Base-by-base conservation (phyloP, 2,113 vertebrate species). In the Forbesichthys papilliferus region DNA sequence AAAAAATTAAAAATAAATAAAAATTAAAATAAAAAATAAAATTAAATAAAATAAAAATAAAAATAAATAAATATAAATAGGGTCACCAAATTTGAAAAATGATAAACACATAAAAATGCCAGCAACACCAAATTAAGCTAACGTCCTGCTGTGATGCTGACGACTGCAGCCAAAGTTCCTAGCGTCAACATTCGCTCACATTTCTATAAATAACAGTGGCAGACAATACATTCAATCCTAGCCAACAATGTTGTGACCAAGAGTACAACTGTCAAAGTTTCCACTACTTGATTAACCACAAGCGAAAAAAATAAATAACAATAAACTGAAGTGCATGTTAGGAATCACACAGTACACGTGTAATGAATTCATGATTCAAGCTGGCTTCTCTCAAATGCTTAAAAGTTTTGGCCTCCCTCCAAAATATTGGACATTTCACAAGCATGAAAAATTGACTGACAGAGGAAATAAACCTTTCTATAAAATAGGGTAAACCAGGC, bases 181-280 rank as follows among this genome's bases (percentile, higher is more conserved):
- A 71, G 68, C 64, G 71, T 79, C 69, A 74, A 71, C 76, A 14
- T 34, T 71, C 77, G 48, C 64, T 81, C 16, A 16, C 64, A 81
- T 71, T 64, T 69, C 10, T 55, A 53, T 64, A 79, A 77, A 84
- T 77, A 75, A 62, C 12, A 71, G 36, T 49, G 52, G 46, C 36
- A 55, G 63, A 60, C 71, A 71, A 61, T 78, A 27, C 53, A 47
- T 54, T 58, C 20, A 60, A 52, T 33, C 54, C 57, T 9, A 53
- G 55, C 57, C 67, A 69, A 46, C 59, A 66, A 48, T 70, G 73
- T 70, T 48, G 54, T 55, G 66, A 61, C 71, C 61, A 51, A 55
- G 63, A 72, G 66, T 63, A 77, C 69, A 56, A 63, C 42, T 42
- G 61, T 53, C 56, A 60, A 27, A 68, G 68, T 57, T 56, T 54